A percentile compares a stretch with the other conserved stretches of the same genome.
These are phyloP conservation scores for Pherbina coryleti DNA, from an alignment of 2,888 invertebrate species.

Conservation along the genomic window DNA sequence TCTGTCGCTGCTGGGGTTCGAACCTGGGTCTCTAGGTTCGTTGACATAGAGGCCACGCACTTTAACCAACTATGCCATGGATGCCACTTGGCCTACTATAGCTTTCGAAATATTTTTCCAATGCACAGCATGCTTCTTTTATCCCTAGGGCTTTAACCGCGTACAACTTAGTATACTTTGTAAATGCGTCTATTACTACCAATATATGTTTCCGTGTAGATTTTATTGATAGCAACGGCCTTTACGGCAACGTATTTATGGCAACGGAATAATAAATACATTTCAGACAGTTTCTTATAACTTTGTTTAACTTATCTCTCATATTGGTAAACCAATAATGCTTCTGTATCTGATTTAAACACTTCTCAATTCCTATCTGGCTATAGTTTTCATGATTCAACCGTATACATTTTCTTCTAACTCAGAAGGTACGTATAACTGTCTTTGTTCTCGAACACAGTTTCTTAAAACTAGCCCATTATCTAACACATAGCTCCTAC, in stretches of 20 bases:
- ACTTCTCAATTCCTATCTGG: conserved; percentile 40
- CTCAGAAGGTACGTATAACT: background rate
- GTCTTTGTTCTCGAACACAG: background rate
- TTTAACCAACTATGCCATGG: too few species aligned
- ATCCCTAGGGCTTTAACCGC: conserved; percentile 34
- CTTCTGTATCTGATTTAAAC: conserved; percentile 35
- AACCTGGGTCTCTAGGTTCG: too few species aligned
- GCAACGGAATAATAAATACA: conserved; percentile 33
- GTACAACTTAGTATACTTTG: conserved; percentile 29
- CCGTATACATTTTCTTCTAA: conserved; percentile 13
- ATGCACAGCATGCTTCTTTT: conserved; percentile 27
- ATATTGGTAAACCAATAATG: conserved; percentile 36
- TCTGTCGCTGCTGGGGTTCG: too few species aligned
- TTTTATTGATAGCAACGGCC: too few species aligned
- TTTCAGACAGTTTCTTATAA: conserved; percentile 9
- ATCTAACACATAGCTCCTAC: too few species aligned
- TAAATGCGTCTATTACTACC: conserved; percentile 12
- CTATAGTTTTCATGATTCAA: conserved; percentile 40
- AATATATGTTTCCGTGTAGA: conserved; percentile 22
- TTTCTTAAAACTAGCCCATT: too few species aligned
- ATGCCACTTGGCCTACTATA: too few species aligned
- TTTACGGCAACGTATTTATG: conserved; percentile 36
- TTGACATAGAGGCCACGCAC: too few species aligned
- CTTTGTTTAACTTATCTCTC: background rate
- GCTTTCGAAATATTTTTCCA: conserved; percentile 27